Evolutionary conservation across 2,888 invertebrate genomes (phyloP).

Genomic region (Camponotus fellah): DNA sequence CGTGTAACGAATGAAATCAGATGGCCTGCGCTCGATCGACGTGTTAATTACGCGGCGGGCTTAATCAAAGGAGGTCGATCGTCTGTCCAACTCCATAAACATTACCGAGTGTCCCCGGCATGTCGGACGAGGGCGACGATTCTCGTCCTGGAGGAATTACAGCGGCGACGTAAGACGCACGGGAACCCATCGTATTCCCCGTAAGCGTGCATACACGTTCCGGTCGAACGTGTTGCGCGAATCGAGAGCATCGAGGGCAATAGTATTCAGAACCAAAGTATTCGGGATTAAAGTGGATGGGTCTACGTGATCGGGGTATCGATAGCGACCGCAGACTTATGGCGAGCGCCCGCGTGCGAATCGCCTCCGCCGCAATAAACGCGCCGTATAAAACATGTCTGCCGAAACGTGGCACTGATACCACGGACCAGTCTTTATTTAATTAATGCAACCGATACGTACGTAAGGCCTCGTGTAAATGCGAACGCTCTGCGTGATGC

Average conservation of each 20-base stretch:
- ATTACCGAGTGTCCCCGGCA: slow-evolving; percentile 26
- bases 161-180: slow-evolving; percentile 29
- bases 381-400: slow-evolving; percentile 61
- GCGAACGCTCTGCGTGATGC: slow-evolving; percentile 59
- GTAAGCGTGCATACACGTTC: slow-evolving; percentile 30
- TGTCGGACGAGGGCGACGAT: slow-evolving; percentile 45
- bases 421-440: slow-evolving; percentile 71
- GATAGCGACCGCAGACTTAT: slow-evolving; percentile 79
- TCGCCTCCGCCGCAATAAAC: slow-evolving; percentile 72
- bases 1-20: slow-evolving; percentile 12
- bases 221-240: slow-evolving; percentile 30
- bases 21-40: slow-evolving; percentile 54
- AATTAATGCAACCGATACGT: slow-evolving; percentile 79
- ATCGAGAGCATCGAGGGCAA: slow-evolving; percentile 58
- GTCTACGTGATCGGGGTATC: slow-evolving; percentile 79
- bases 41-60: slow-evolving; percentile 71
- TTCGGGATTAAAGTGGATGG: slow-evolving; percentile 73
- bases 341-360: slow-evolving; percentile 68
- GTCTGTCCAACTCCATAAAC: slow-evolving; percentile 67
- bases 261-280: slow-evolving; percentile 72
- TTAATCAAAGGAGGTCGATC: slow-evolving; percentile 75
- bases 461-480: slow-evolving; percentile 65
- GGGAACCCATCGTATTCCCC: slow-evolving; percentile 52
- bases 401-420: slow-evolving; percentile 64
- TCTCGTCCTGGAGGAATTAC: slow-evolving; percentile 54